Evolutionary conservation across 2,797 vertebrate genomes (phyloP).

Genomic region (Simalia tracyae): DNA sequence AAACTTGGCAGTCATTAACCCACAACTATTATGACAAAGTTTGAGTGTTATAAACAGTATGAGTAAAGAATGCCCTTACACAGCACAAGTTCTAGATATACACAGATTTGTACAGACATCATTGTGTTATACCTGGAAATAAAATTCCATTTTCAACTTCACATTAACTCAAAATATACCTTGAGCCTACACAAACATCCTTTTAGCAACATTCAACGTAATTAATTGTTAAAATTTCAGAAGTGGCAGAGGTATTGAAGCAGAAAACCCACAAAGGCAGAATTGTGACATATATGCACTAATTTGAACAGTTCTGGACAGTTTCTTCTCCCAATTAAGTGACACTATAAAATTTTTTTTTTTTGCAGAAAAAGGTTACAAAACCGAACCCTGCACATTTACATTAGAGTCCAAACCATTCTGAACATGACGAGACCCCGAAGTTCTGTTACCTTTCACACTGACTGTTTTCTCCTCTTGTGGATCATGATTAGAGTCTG

Average conservation of each 20-base stretch:
- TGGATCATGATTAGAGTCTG: constrained; percentile 97
- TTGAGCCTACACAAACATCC: constrained; percentile 86
- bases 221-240: constrained; percentile 83
- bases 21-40: constrained; percentile 75
- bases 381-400: constrained; percentile 85
- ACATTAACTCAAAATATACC: constrained; percentile 88
- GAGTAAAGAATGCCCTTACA: constrained; percentile 80
- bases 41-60: constrained; percentile 71
- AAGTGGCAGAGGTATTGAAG: constrained; percentile 89
- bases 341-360: constrained; percentile 81
- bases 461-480: constrained; percentile 93
- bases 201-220: constrained; percentile 87
- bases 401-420: constrained; percentile 95
- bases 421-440: constrained; percentile 91
- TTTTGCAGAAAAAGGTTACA: constrained; percentile 80
- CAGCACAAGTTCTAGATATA: constrained; percentile 80
- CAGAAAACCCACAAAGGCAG: constrained; percentile 80
- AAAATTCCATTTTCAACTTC: constrained; percentile 77
- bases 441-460: constrained; percentile 96
- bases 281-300: constrained; percentile 81
- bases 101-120: constrained; percentile 79
- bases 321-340: constrained; percentile 87
- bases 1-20: constrained; percentile 81
- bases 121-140: constrained; percentile 76
- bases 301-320: constrained; percentile 79